Base-by-base conservation (phyloP, 2,113 vertebrate genomes). In the Orycteropus afer region DNA sequence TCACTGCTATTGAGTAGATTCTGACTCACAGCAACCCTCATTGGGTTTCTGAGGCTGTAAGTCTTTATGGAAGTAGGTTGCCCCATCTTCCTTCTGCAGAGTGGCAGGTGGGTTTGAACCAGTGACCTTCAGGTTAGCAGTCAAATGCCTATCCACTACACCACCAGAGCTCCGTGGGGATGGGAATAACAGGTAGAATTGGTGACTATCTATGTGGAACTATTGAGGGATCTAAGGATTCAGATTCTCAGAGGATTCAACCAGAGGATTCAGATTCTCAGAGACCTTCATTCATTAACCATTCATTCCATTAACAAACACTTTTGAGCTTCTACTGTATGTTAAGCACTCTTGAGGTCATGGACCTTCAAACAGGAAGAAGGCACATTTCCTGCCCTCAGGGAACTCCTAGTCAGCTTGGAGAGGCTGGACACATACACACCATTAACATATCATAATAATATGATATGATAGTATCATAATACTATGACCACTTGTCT, bases 361-460 rank as follows among this genome's bases (percentile, higher is more conserved):
- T 59, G 29, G 25, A 7, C 17, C 45, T 93, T 92, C 69, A 63
- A 37, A 77, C 69, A 91, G 42, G 74, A 57, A 27, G 37, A 61
- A 89, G 69, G 1, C 63, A 37, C 32, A 7, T 79, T n/a, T 86
- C 65, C 65, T 57, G 92, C 78, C 81, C 6, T 86, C 51, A 91
- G 71, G 61, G 15, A 79, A 77, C 93, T 89, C 40, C 3, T 0
- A 2, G 59, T 37, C 86, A 94, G 8, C 32, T 2, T 74, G 47
- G 88, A 86, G 89, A 95, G 86, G 96, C 90, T 86, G 91, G 95
- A 96, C 77, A 90, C 76, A 63, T 12, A 73, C 13, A 57, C n/a
- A 61, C 40, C 42, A 79, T 53, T 76, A 53, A 51, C 34, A n/a
- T 77, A 59, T 40, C 57, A 45, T 71, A 91, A 82, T 32, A 42